Percentiles rank a stretch among this genome's conserved stretches.
Evolutionary conservation across 2,113 vertebrate genomes (phyloP).

Genomic region (Dolichallabes microphthalmus): DNA sequence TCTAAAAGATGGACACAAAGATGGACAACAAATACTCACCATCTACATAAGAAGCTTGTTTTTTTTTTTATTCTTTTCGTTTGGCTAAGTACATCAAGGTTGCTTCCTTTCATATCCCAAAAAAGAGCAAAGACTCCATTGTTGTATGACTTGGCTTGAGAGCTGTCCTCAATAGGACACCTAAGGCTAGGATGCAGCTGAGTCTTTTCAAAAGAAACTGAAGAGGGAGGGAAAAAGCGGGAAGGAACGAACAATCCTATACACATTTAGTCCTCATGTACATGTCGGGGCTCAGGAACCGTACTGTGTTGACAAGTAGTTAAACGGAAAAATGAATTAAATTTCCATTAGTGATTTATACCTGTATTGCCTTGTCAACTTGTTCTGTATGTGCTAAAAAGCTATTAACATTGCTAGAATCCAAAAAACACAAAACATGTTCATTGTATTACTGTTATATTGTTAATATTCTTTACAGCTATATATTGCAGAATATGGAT

Average conservation of each 20-base stretch:
- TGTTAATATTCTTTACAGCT: background rate
- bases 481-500: background rate
- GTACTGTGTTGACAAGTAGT: slow-evolving; percentile 33
- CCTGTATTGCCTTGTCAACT: slow-evolving; percentile 21
- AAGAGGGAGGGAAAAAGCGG: slow-evolving; percentile 7
- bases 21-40: slow-evolving; percentile 13
- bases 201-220: slow-evolving; percentile 48
- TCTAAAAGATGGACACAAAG: slow-evolving; percentile 43
- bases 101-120: slow-evolving; percentile 4
- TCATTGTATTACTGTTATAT: background rate
- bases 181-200: slow-evolving; percentile 45
- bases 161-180: slow-evolving; percentile 46
- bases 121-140: slow-evolving; percentile 66
- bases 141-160: slow-evolving; percentile 57
- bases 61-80: background rate
- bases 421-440: background rate
- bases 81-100: slow-evolving; percentile 10
- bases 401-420: background rate
- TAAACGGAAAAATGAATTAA: slow-evolving; percentile 31
- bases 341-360: slow-evolving; percentile 11
- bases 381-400: background rate
- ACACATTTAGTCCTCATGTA: slow-evolving; percentile 42
- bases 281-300: slow-evolving; percentile 23
- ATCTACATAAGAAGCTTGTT: slow-evolving; percentile 10
- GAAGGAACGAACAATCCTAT: slow-evolving; percentile 19